These are phyloP conservation scores for Halocynthia roretzi DNA, from an alignment of 23 tunicate species.

Conservation along the genomic window DNA sequence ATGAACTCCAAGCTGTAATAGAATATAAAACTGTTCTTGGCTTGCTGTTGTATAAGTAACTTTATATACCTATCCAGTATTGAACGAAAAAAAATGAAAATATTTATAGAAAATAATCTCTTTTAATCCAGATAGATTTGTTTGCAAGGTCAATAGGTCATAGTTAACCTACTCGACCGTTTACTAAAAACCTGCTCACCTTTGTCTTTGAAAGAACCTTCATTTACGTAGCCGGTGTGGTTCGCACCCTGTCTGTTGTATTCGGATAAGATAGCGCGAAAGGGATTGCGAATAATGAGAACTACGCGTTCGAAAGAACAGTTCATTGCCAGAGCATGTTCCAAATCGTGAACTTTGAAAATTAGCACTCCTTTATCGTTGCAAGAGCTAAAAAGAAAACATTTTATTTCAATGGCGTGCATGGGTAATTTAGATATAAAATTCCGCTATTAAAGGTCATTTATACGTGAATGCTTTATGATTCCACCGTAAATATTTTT, in stretches of 20 bases:
- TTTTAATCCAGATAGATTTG: no score
- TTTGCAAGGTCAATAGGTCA: no score
- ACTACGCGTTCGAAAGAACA: slow-evolving; percentile 23
- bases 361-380: slow-evolving; percentile 13
- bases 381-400: slow-evolving; percentile 13
- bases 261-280: slow-evolving; percentile 19
- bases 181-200: neutral
- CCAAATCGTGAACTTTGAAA: slow-evolving; percentile 17
- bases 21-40: neutral
- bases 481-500: no score
- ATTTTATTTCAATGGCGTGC: neutral
- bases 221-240: slow-evolving; percentile 11
- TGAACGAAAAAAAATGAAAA: no score
- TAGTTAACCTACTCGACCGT: no score
- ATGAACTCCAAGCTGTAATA: slow-evolving; percentile 15
- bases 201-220: neutral
- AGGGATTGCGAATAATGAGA: slow-evolving; percentile 21
- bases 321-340: slow-evolving; percentile 13
- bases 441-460: no score
- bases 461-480: no score
- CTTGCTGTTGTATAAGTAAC: neutral
- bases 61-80: no score
- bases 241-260: slow-evolving; percentile 20
- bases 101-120: no score
- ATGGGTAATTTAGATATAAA: no score